Percentiles rank a stretch among this genome's conserved stretches.
These are phyloP conservation scores for Cataglyphis livida DNA, from an alignment of 2,888 invertebrate genomes.

Conservation along the genomic window DNA sequence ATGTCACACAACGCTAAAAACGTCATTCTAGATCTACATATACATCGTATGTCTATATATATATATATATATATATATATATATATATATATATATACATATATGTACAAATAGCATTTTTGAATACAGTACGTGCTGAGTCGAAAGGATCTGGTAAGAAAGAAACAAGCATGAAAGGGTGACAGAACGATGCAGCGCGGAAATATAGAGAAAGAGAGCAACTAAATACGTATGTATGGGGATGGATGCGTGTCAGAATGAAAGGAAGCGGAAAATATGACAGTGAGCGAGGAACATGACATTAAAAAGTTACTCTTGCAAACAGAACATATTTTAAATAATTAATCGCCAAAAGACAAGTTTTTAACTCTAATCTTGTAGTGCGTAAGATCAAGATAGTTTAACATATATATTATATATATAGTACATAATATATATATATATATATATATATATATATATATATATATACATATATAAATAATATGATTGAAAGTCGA, in stretches of 20 bases:
- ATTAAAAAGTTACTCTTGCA: slow-evolving; percentile 68
- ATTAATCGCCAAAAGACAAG: slow-evolving; percentile 84
- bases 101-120: slow-evolving; percentile 63
- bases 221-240: slow-evolving; percentile 65
- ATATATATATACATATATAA: slow-evolving; percentile 51
- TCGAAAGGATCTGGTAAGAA: neutral
- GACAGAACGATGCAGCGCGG: slow-evolving; percentile 11
- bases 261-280: slow-evolving; percentile 47
- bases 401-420: slow-evolving; percentile 67
- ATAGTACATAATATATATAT: slow-evolving; percentile 63
- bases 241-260: slow-evolving; percentile 55
- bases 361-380: slow-evolving; percentile 83
- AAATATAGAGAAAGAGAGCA: slow-evolving; percentile 12
- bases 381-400: slow-evolving; percentile 81
- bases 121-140: slow-evolving; percentile 22
- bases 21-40: slow-evolving; percentile 10
- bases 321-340: slow-evolving; percentile 85
- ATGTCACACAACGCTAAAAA: slow-evolving; percentile 33
- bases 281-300: slow-evolving; percentile 46
- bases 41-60: neutral
- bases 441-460: slow-evolving; percentile 60
- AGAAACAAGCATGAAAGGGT: neutral
- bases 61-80: slow-evolving; percentile 9
- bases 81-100: slow-evolving; percentile 13
- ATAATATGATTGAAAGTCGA: slow-evolving; percentile 83